Base-by-base conservation (phyloP, 1,140 invertebrate genomes). In the Heliconius himera region DNA sequence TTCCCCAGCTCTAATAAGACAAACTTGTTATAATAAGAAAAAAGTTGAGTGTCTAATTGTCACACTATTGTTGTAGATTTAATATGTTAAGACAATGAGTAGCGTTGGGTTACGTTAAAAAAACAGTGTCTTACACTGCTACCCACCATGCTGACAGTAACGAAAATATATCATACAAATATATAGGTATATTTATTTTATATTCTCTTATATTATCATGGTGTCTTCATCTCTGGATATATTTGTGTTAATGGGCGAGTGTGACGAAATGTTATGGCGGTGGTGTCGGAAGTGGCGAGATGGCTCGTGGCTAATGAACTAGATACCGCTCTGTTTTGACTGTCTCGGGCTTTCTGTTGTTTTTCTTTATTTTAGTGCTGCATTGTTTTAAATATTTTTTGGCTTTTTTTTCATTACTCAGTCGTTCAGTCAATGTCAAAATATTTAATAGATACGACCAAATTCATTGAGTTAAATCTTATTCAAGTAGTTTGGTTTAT, bases 261-360 rank as follows among this genome's bases (percentile, higher is more conserved):
- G 81, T 82, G 81, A 76, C 77, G 81, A 79, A 79, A 82, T 66
- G 60, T n/a, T 5, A 66, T 60, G 54, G 38, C 51, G 54, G 18
- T 20, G 72, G 54, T 76, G 56, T 73, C 81, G 81, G 81, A 82
- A 79, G 81, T 22, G 60, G 3, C 60, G 26, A 29, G 60, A 18
- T 66, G 49, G 70, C 46, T 46, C 49, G 74, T 78, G 33, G 60
- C 73, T 74, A 73, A 72, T 71, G 51, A 60, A 75, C 51, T 51
- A 49, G 54, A 79, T 71, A 74, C 73, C 73, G 29, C 9, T 26
- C 22, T 66, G 60, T 66, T 66, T 66, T 29, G 60, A 66, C 22
- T 29, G 22, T 1, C 60, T 29, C 26, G 60, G 0, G 9, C 20
- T 56, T 56, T 56, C 54, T n/a, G 20, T 66, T 66, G 22, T 66